A percentile compares a stretch with the other conserved stretches of the same genome.
Conservation (phyloP, 2,113 vertebrate species). For the Chrysochloris asiatica region DNA sequence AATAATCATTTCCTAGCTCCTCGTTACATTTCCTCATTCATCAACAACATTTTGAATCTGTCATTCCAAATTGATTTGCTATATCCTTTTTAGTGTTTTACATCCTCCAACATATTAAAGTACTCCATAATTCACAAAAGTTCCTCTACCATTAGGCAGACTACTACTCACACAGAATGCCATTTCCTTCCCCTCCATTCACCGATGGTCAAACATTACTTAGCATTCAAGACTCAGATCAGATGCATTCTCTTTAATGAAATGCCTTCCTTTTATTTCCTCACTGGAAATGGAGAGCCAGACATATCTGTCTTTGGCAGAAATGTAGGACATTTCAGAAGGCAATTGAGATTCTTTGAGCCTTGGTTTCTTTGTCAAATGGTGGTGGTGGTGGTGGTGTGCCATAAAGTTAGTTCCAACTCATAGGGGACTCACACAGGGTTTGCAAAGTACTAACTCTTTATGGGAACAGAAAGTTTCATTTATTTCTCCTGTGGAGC, state of each 20-base stretch:
- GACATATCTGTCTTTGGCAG: neutral
- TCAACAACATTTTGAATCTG: neutral
- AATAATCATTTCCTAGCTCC: neutral
- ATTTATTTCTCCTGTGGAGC: neutral
- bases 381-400: no score
- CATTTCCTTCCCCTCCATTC: neutral
- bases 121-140: neutral
- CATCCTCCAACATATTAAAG: neutral
- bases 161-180: accelerated
- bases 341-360: neutral
- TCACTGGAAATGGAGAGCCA: neutral
- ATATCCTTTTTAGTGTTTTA: neutral
- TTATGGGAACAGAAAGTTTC: no score
- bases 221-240: neutral
- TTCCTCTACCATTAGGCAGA: neutral
- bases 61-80: neutral
- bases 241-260: neutral
- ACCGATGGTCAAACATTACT: neutral
- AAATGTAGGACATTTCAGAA: neutral
- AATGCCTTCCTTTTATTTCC: neutral
- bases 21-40: neutral
- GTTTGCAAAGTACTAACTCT: no score
- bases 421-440: no score
- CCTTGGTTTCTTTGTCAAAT: neutral
- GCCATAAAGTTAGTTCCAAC: no score